Percentiles rank a stretch among this genome's conserved stretches.
Evolutionary conservation across 2,797 vertebrate species (phyloP).

Genomic region (Cryptoprocta ferox): DNA sequence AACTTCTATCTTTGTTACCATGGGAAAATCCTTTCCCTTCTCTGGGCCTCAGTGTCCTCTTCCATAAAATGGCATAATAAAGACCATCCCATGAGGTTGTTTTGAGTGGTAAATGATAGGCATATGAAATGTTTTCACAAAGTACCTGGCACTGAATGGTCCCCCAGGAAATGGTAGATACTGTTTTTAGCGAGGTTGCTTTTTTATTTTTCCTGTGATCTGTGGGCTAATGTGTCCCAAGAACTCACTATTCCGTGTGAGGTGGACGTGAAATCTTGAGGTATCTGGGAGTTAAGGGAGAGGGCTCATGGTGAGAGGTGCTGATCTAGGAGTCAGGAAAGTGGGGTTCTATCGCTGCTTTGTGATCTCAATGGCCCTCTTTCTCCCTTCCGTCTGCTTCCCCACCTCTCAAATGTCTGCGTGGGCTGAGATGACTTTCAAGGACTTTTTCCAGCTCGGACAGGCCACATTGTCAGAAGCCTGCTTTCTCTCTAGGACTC

Average conservation of each 20-base stretch:
- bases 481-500: background rate
- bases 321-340: background rate
- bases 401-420: background rate
- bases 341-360: background rate
- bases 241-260: background rate
- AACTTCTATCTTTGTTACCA: background rate
- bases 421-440: background rate
- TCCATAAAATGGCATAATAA: background rate
- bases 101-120: background rate
- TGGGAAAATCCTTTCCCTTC: background rate
- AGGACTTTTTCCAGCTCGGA: background rate
- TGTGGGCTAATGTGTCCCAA: background rate
- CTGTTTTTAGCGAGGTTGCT: background rate
- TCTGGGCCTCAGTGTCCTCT: background rate
- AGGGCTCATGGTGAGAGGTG: background rate
- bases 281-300: background rate
- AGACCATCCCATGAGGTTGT: background rate
- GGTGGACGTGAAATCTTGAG: background rate
- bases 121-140: background rate
- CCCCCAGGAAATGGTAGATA: background rate
- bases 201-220: background rate
- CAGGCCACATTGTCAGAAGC: fast-evolving
- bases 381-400: background rate
- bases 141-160: background rate
- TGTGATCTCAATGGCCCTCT: background rate